These are phyloP conservation scores for Idaea biselata DNA, from an alignment of 2,888 invertebrate genomes.

Conservation along the genomic window DNA sequence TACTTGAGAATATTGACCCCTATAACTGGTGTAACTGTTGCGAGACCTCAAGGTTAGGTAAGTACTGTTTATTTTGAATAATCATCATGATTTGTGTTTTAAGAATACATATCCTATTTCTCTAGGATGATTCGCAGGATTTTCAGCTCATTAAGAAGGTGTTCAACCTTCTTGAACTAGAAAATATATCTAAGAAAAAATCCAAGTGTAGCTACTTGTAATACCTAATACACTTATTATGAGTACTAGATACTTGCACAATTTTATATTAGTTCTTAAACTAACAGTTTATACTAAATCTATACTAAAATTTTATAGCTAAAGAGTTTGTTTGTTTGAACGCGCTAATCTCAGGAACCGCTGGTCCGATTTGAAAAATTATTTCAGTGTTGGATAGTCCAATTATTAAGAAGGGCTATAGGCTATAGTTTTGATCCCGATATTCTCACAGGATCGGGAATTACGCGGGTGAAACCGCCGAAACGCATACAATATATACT, in stretches of 20 bases:
- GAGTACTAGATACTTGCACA: background rate
- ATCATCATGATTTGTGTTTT: conserved; percentile 6
- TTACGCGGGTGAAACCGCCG: too few relatives aligned
- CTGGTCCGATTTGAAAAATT: too few relatives aligned
- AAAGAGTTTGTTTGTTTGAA: too few relatives aligned
- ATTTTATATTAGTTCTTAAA: background rate
- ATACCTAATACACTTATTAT: background rate
- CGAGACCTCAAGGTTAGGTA: conserved; percentile 24
- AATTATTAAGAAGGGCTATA: too few relatives aligned
- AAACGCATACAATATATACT: too few relatives aligned
- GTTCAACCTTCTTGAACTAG: background rate
- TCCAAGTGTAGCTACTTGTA: background rate
- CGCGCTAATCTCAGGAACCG: too few relatives aligned
- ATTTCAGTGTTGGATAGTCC: too few relatives aligned
- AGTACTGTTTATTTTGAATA: conserved; percentile 18
- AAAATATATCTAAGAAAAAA: background rate
- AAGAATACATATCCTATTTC: background rate
- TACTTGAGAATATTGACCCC: conserved; percentile 26
- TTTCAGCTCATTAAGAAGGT: background rate
- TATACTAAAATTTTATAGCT: too few relatives aligned
- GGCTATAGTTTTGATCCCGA: too few relatives aligned
- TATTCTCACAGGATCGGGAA: too few relatives aligned
- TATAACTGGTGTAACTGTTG: conserved; percentile 26
- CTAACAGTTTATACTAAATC: too few relatives aligned
- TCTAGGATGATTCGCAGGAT: background rate